Conservation (phyloP, 2,888 invertebrate species). For the Thymelicus acteon region DNA sequence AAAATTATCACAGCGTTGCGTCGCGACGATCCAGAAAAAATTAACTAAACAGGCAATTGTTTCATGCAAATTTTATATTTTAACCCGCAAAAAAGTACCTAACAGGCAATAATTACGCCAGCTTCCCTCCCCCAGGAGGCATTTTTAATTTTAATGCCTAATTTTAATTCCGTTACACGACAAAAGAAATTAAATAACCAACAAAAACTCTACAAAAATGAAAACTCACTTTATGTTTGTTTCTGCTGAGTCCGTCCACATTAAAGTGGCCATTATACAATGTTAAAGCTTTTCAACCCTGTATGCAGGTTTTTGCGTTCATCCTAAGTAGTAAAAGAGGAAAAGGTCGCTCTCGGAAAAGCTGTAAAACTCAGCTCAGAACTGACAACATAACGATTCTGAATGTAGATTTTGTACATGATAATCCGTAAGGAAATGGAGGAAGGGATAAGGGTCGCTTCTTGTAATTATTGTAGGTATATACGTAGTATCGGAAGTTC, state of each 20-base stretch:
- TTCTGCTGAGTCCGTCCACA: slow-evolving; percentile 15
- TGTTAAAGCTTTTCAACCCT: slow-evolving; percentile 24
- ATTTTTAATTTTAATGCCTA: not conserved
- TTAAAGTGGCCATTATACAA: slow-evolving; percentile 30
- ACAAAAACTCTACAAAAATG: slow-evolving; percentile 5
- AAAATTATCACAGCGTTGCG: too few species aligned
- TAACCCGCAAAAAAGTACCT: too few species aligned
- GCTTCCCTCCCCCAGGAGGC: not conserved
- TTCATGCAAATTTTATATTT: too few species aligned
- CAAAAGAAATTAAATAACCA: not conserved
- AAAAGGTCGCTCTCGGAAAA: slow-evolving; percentile 7
- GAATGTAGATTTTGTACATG: slow-evolving; percentile 1
- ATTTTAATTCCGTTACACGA: not conserved
- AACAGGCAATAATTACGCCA: not conserved
- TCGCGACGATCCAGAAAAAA: too few species aligned
- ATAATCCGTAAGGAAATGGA: not conserved
- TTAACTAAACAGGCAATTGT: too few species aligned
- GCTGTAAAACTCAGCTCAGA: slow-evolving; percentile 4
- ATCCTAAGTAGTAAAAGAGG: slow-evolving; percentile 15
- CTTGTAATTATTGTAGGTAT: not conserved
- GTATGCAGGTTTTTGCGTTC: slow-evolving; percentile 25
- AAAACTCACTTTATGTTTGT: slow-evolving; percentile 11
- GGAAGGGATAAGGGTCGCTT: not conserved
- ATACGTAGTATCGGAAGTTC: too few species aligned
- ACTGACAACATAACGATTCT: not conserved